Evolutionary conservation across 1,140 invertebrate genomes (phyloP), one percentile per base, ranked within the genome.

Genomic region (Eueides isabella): DNA sequence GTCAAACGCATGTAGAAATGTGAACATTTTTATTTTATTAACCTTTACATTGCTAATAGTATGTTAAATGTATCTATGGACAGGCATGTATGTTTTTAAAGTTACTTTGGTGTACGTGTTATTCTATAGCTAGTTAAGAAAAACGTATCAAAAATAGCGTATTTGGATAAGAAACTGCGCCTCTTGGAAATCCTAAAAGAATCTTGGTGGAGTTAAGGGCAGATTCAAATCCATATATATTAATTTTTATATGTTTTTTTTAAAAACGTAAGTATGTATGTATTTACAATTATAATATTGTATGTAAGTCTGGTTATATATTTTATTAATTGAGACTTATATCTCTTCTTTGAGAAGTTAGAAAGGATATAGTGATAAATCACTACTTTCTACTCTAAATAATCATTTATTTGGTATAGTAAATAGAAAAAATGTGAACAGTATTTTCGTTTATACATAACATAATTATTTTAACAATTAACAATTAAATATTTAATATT

Each of bases 1-100:
- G 19, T 89, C 89, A 26, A 55, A 55, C 9, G 48, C 48, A 55
- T 77, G 72, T 14, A 61, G 33, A 55, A 76, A 38, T 69, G 67
- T 66, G 71, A 72, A 73, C 74, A 79, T 77, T 70, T 80, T 41
- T 73, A 30, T 31, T 29, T 64, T 55, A 26, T 55, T 55, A 2
- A 55, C 48, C 0, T 55, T 55, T 26, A 55, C 48, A 55, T 3
- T 55, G n/a, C 35, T 67, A 38, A 12, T 67, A 7, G 23, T 75
- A n/a, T 72, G 66, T 63, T 12, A 75, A 30, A 38, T 44, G 30
- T 67, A 31, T n/a, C 0, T 9, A 55, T 44, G n/a, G 5, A 19
- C n/a, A 44, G 7, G 19, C 26, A 48, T 55, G 23, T 14, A 38
- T 38, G 11, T 38, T 9, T 38, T 38, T 38, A 38, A 2, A 38